Conservation (phyloP, 2,888 invertebrate species). For the Drosophila picticornis region DNA sequence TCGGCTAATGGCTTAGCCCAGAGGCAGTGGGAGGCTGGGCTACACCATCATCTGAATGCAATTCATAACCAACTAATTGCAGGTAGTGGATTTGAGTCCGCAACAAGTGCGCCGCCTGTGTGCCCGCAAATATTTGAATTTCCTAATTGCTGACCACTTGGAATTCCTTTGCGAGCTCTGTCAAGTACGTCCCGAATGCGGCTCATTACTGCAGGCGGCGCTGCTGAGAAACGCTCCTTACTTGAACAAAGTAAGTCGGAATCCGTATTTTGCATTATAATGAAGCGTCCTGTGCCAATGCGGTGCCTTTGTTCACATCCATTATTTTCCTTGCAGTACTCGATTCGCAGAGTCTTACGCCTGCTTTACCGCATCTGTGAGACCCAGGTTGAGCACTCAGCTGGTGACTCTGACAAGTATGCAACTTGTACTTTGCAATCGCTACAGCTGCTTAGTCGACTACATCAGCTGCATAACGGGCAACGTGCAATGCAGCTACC, state of each 20-base stretch:
- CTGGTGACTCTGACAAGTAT: constrained; percentile 28
- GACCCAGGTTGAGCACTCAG: constrained; percentile 15
- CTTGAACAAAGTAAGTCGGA: constrained; percentile 79
- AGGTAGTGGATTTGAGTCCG: constrained; percentile 77
- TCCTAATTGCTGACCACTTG: constrained; percentile 84
- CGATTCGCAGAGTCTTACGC: constrained; percentile 69
- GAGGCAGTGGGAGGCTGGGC: too few relatives aligned
- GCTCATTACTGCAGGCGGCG: constrained; percentile 82
- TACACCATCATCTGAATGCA: not conserved
- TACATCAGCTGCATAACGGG: constrained; percentile 66
- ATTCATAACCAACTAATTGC: constrained; percentile 68
- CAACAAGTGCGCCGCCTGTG: constrained; percentile 83
- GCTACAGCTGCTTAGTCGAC: constrained; percentile 72
- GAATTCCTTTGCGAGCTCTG: constrained; percentile 83
- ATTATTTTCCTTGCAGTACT: constrained; percentile 53
- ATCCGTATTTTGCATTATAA: constrained; percentile 57
- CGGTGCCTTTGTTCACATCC: constrained; percentile 14
- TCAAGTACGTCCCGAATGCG: constrained; percentile 81
- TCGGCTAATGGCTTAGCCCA: constrained; percentile 50
- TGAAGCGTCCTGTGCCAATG: constrained; percentile 27
- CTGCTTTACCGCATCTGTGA: constrained; percentile 62
- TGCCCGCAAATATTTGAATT: constrained; percentile 78
- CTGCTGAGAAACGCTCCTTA: constrained; percentile 76
- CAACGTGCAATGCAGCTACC: constrained; percentile 72
- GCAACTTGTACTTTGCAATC: constrained; percentile 46